Evolutionary conservation across 2,797 vertebrate species (phyloP), one percentile per base, ranked within the genome.

Genomic region (Staurois parvus): DNA sequence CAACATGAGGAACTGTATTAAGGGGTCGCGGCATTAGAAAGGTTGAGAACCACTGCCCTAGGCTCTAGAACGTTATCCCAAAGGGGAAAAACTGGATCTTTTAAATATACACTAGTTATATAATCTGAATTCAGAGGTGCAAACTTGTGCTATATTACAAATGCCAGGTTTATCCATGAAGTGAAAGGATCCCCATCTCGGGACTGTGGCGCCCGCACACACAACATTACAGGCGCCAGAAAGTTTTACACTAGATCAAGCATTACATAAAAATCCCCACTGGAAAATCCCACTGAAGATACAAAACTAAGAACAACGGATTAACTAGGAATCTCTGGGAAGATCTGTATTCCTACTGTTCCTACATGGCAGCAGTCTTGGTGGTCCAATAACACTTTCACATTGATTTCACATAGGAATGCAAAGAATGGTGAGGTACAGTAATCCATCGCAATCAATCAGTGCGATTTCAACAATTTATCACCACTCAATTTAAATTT

Each of bases 211-310:
- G 29, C 66, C 12, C 7, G 19, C 17, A 12, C 15, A 70, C 28
- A 72, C 30, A 6, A 42, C n/a, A 40, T 34, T 29, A 34, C 79
- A 64, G 79, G 79, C 79, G 79, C 79, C 79, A 81, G 69, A 5
- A 62, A 70, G 79, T 70, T 62, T 72, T 81, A 81, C 56, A 40
- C 28, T 30, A 62, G 48, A 72, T 72, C 48, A 73, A 19, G 62
- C 56, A 26, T 48, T 80, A 80, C 28, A 70, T 15, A 34, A 80
- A 81, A 81, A 81, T 34, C 79, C 79, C 68, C 56, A 8, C 21
- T 81, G 79, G 79, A 73, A 81, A 81, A 72, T 73, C 79, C 79
- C 79, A 42, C n/a, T 73, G 1, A 62, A 72, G 79, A 72, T 59
- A 73, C 9, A 29, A 68, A 52, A 32, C 79, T 32, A 30, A 81